phyloP scores from a whole-genome alignment of 2,113 vertebrate genomes.

The Narcine bancroftii region DNA sequence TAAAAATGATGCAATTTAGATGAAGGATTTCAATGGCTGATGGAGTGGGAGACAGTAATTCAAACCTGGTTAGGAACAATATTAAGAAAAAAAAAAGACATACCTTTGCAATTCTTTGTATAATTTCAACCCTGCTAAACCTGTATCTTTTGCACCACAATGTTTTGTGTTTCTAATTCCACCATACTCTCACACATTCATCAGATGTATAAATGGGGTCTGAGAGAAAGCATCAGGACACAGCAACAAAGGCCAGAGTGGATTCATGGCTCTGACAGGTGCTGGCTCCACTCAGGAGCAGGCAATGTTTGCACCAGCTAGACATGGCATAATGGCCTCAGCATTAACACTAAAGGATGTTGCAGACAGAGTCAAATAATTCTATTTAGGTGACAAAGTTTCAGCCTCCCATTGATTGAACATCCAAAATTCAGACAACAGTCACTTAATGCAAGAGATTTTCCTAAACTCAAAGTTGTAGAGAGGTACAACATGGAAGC shows the following conservation, averaged over 20 bases:
- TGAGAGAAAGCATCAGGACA: not conserved
- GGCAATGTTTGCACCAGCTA: not conserved
- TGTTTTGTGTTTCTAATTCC: not conserved
- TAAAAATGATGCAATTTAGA: slow-evolving; percentile 7
- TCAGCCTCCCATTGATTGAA: too few relatives aligned
- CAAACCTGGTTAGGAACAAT: not conserved
- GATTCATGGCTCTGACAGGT: not conserved
- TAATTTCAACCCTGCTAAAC: not conserved
- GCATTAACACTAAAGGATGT: not conserved
- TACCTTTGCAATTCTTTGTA: slow-evolving; percentile 2
- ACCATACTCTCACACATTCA: not conserved
- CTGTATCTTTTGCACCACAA: too few relatives aligned
- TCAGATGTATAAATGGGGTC: not conserved
- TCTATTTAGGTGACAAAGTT: too few relatives aligned
- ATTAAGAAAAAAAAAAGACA: not conserved
- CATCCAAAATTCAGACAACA: too few relatives aligned
- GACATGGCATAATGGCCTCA: not conserved
- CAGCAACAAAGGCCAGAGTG: not conserved
- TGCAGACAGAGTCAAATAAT: not conserved
- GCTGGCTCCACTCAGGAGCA: not conserved
- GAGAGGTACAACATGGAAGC: too few relatives aligned
- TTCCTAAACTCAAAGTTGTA: too few relatives aligned
- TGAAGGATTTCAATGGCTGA: too few relatives aligned
- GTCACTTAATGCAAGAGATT: too few relatives aligned
- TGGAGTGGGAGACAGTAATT: too few relatives aligned